Evolutionary conservation across 2,888 invertebrate genomes (phyloP), one percentile per base, ranked within the genome.

Genomic region (Phytoseiulus persimilis): DNA sequence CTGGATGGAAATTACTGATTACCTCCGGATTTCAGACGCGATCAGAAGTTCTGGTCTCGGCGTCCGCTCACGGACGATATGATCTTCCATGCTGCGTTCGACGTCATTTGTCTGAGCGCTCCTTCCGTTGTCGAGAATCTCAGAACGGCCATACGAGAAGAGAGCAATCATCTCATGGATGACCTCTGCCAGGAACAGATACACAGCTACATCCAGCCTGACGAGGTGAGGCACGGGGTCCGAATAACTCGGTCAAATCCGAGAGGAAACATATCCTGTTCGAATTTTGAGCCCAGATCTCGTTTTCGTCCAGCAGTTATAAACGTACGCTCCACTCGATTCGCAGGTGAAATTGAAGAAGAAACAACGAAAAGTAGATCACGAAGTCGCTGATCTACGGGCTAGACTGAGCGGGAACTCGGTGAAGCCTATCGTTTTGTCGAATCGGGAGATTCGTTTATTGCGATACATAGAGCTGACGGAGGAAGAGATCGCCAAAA

Each of bases 401-500:
- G 94, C 94, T 89, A 96, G 97, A 93, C 93, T 97, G 92, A 92
- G 92, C 89, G 95, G 95, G 5, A 95, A 95, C 89, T 95, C 92
- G 87, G 92, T 92, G 46, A 93, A 93, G 92, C 96, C 96, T 92
- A 95, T 97, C 92, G 97, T 97, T 89, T 94, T 97, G 90, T 97
- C 96, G 92, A 97, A 97, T 93, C 94, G 97, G 91, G 97, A 97
- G 93, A 97, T 97, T 92, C 94, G 97, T 92, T 94, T 97, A 90
- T 93, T 97, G 91, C 94, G 96, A 92, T 96, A 97, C 93, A 95
- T 97, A 93, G 96, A 97, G 92, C 94, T 97, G 90, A 97, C 97
- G 31, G 96, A 97, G 91, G 97, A 97, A 91, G 97, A 97, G 92
- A 96, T 97, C 92, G 97, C 97, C 91, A 97, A 97, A 92, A 93